These are phyloP conservation scores for Pseudococcus viburni DNA, from an alignment of 2,888 invertebrate genomes.

Conservation along the genomic window DNA sequence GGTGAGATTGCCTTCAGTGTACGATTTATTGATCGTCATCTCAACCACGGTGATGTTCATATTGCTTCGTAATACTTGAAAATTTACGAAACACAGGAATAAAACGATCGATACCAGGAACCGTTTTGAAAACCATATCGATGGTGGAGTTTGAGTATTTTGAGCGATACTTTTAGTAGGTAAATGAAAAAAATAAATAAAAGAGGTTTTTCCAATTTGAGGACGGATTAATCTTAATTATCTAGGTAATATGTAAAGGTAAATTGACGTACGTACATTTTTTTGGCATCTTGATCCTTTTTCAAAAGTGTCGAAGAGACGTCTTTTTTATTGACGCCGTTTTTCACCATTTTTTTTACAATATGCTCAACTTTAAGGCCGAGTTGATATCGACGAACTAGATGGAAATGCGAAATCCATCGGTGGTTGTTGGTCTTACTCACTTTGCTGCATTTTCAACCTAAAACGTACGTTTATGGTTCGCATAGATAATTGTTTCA, in stretches of 20 bases:
- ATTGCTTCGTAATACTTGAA: background rate
- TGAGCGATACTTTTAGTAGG: background rate
- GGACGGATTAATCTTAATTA: too few species aligned
- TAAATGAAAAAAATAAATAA: too few species aligned
- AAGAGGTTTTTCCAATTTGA: too few species aligned
- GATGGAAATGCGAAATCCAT: background rate
- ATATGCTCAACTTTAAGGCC: background rate
- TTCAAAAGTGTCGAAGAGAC: background rate
- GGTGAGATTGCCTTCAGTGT: background rate
- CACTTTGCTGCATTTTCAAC: too few species aligned
- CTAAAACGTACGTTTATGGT: background rate
- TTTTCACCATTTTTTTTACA: background rate
- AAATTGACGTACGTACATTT: background rate
- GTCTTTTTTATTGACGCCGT: background rate
- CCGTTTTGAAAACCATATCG: slow-evolving; percentile 24
- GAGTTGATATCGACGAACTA: background rate
- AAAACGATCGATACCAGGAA: background rate
- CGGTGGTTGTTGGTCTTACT: background rate
- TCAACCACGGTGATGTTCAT: slow-evolving; percentile 22
- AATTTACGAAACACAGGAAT: background rate
- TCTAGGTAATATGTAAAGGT: too few species aligned
- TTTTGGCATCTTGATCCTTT: background rate
- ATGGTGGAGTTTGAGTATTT: background rate
- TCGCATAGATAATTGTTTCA: background rate
- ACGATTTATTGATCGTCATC: background rate